These are phyloP conservation scores for Dryobates pubescens DNA, from an alignment of 2,797 vertebrate species.

Conservation along the genomic window DNA sequence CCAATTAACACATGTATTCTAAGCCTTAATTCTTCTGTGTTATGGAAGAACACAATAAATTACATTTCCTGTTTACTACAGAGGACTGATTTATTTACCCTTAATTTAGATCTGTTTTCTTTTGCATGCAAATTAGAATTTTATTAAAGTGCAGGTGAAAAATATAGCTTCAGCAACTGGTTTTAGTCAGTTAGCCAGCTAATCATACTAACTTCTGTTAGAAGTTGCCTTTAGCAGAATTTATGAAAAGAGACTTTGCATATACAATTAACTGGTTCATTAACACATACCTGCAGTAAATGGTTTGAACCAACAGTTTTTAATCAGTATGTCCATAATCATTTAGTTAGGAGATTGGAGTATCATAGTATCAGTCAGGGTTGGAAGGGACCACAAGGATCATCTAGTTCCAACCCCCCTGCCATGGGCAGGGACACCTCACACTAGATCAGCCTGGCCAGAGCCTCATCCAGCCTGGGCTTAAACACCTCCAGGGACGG, in stretches of 20 bases:
- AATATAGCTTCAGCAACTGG: not conserved
- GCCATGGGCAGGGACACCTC: no score
- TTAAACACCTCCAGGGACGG: no score
- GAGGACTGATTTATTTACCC: not conserved
- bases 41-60: not conserved
- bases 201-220: not conserved
- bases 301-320: not conserved
- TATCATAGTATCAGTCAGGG: no score
- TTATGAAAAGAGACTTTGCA: not conserved
- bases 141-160: not conserved
- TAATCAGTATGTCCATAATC: not conserved
- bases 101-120: not conserved
- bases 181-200: not conserved
- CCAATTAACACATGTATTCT: not conserved
- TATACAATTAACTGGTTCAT: not conserved
- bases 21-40: conserved; percentile 2
- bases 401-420: no score
- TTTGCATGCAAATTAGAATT: not conserved
- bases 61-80: not conserved
- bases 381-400: no score
- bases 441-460: no score
- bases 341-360: not conserved
- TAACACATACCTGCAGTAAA: not conserved
- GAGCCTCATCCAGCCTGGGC: no score
- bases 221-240: not conserved